phyloP scores from a whole-genome alignment of 2,113 vertebrate genomes.

The Cyanistes caeruleus region DNA sequence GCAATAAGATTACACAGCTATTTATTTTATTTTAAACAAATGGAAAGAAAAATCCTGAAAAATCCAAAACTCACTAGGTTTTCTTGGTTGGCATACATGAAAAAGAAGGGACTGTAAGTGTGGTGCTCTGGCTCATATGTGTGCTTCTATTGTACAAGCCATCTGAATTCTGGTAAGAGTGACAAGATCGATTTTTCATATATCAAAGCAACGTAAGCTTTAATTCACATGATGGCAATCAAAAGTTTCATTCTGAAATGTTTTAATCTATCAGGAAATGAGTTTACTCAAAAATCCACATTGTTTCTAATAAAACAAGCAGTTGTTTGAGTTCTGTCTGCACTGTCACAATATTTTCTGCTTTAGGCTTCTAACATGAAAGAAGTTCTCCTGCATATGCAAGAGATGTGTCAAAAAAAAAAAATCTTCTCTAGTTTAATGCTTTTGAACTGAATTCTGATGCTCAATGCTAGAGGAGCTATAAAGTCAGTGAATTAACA shows the following conservation, averaged over 20 bases:
- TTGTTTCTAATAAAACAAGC: not conserved
- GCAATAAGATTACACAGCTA: not conserved
- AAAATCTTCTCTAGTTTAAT: not conserved
- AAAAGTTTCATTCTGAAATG: not conserved
- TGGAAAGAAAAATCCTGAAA: not conserved
- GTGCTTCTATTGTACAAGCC: not conserved
- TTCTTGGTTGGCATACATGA: not conserved
- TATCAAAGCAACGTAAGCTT: not conserved
- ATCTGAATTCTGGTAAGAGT: not conserved
- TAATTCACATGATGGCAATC: not conserved
- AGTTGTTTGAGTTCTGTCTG: not conserved
- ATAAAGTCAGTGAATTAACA: conserved; percentile 32
- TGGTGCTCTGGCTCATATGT: not conserved
- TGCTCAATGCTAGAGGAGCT: not conserved
- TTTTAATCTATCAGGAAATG: not conserved
- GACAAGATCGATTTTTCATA: not conserved
- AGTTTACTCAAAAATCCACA: not conserved
- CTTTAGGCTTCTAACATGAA: not conserved
- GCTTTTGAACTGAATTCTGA: not conserved
- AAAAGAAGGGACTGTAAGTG: not conserved
- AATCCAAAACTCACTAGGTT: not conserved
- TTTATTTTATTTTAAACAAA: not conserved
- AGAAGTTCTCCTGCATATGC: not conserved
- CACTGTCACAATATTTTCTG: not conserved
- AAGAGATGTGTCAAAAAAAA: not conserved